phyloP scores from a whole-genome alignment of 2,888 invertebrate genomes.

The Apamea sordens region DNA sequence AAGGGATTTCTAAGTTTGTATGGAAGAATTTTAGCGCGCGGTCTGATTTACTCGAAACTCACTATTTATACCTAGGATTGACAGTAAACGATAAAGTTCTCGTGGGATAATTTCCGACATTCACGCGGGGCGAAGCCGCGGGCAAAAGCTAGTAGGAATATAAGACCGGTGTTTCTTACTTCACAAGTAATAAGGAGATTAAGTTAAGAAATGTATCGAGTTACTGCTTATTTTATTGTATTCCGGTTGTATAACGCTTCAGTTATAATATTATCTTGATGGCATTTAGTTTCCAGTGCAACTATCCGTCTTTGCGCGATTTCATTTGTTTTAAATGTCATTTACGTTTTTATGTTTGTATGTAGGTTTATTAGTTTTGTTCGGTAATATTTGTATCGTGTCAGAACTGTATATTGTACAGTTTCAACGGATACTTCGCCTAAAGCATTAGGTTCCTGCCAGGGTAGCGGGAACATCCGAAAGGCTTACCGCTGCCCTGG shows the following conservation, averaged over 20 bases:
- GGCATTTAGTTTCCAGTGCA: conserved; percentile 35
- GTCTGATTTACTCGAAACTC: no score
- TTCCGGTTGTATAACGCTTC: conserved; percentile 47
- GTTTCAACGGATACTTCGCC: not conserved
- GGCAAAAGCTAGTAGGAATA: no score
- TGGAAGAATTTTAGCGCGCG: no score
- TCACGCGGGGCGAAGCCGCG: no score
- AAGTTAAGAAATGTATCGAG: conserved; percentile 40
- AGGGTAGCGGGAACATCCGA: no score
- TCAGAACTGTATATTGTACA: no score
- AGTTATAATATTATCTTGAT: conserved; percentile 45
- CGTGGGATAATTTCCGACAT: no score
- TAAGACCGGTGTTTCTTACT: conserved; percentile 13
- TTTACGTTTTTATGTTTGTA: not conserved
- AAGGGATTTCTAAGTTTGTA: no score
- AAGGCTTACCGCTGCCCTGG: no score
- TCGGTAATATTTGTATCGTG: not conserved
- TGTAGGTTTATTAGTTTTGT: not conserved
- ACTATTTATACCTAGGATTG: no score
- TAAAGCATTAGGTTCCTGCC: no score
- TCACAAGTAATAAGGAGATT: conserved; percentile 23
- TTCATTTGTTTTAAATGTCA: conserved; percentile 49
- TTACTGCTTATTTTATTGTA: conserved; percentile 46
- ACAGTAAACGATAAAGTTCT: no score
- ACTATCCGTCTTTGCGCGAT: conserved; percentile 21